A percentile compares a stretch with the other conserved stretches of the same genome.
Conservation (phyloP, 2,888 invertebrate genomes). For the Apomyelois bistriatella region DNA sequence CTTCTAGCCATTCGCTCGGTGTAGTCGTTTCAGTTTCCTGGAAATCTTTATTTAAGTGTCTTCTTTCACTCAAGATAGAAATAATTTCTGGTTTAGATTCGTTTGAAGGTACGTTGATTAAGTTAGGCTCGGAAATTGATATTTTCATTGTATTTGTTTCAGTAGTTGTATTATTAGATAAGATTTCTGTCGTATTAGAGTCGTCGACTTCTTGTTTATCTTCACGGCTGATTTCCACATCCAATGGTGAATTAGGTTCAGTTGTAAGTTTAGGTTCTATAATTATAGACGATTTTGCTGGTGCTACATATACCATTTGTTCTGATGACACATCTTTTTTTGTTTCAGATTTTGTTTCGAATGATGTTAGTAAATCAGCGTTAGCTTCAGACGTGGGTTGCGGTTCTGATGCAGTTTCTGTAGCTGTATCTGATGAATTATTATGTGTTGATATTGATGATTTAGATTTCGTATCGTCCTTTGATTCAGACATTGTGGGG, state of each 20-base stretch:
- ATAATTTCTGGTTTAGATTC: conserved; percentile 49
- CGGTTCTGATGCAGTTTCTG: not conserved
- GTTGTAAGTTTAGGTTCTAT: not conserved
- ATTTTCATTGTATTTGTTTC: conserved; percentile 40
- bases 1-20: conserved; percentile 52
- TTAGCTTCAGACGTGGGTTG: conserved; percentile 31
- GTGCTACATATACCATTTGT: not conserved
- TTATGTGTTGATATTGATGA: too few species aligned
- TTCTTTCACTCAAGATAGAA: conserved; percentile 38
- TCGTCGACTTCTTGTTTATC: conserved; percentile 5
- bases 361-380: conserved; percentile 19
- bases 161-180: conserved; percentile 11
- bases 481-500: too few species aligned
- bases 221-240: not conserved
- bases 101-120: conserved; percentile 46
- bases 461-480: too few species aligned
- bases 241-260: not conserved
- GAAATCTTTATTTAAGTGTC: conserved; percentile 13
- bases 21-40: conserved; percentile 29
- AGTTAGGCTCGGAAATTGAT: conserved; percentile 42
- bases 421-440: not conserved
- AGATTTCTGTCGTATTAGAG: not conserved
- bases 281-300: not conserved
- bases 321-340: conserved; percentile 24
- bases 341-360: conserved; percentile 29